Evolutionary conservation across 2,888 invertebrate genomes (phyloP), one percentile per base, ranked within the genome.

Genomic region (Euzophera pinguis): DNA sequence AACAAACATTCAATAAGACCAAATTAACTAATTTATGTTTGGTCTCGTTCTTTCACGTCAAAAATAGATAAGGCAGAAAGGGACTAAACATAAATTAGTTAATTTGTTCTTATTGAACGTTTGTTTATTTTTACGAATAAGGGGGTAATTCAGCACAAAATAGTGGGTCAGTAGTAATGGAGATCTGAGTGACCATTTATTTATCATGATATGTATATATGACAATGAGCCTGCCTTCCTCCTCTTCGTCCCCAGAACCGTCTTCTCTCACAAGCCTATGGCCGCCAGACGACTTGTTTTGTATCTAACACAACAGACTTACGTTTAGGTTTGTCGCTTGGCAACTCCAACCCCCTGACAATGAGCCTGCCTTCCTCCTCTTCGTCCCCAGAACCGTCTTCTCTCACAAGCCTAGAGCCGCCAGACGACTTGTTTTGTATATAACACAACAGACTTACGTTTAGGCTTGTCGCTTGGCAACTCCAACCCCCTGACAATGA

Each of bases 181-280:
- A n/a, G n/a, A n/a, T n/a, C n/a, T n/a, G n/a, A n/a, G n/a, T n/a
- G n/a, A n/a, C n/a, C n/a, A n/a, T n/a, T n/a, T n/a, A n/a, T n/a
- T n/a, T n/a, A n/a, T n/a, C n/a, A n/a, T n/a, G n/a, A n/a, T n/a
- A n/a, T n/a, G n/a, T n/a, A n/a, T n/a, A n/a, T n/a, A n/a, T 93
- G 92, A 98, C 98, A 71, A 96, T 95, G 52, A 98, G 94, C 64
- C 98, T 90, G 65, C 96, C 96, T 56, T 84, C 93, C 51, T 95
- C 95, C 59, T 96, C 95, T 56, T 96, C 96, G 51, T 97, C 95
- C 50, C 94, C 94, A 50, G 95, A 95, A 77, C 95, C 94, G 51
- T 95, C 95, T 72, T 97, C 98, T 49, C 96, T 92, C 50, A 95
- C 91, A 53, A 97, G 91, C 53, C 97, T 81, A 16, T 91, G 91